Percentiles rank a stretch among this genome's conserved stretches.
phyloP scores from a whole-genome alignment of 2,888 invertebrate genomes.

The Gymnosoma rotundatum region DNA sequence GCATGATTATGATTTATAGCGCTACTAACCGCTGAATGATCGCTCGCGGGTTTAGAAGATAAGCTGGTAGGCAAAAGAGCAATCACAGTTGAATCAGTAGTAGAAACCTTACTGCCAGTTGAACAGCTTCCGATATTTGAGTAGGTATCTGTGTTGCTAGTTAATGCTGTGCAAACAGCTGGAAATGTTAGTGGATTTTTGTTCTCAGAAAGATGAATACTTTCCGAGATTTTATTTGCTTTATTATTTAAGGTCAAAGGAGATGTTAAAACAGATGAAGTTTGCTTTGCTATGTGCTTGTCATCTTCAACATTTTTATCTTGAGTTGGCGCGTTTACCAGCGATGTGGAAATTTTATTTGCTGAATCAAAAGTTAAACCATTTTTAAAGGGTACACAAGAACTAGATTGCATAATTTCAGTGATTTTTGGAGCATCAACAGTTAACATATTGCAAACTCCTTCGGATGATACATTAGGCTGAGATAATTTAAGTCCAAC shows the following conservation, averaged over 20 bases:
- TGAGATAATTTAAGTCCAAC: conserved; percentile 70
- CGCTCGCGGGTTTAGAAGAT: background rate
- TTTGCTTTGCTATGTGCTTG: background rate
- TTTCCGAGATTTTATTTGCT: background rate
- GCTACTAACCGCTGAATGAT: background rate
- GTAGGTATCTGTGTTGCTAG: background rate
- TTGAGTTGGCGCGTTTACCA: background rate
- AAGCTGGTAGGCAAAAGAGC: background rate
- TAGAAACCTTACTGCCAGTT: background rate
- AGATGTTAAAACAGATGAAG: conserved; percentile 1
- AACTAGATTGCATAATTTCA: background rate
- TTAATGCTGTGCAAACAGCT: background rate
- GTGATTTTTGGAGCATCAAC: conserved; percentile 4
- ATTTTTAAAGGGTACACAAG: conserved; percentile 28
- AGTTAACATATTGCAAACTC: background rate
- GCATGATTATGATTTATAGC: background rate
- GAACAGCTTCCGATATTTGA: background rate
- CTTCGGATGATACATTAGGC: conserved; percentile 20
- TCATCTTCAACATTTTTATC: background rate
- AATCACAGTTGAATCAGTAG: conserved; percentile 10
- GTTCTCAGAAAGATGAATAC: background rate
- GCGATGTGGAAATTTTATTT: background rate
- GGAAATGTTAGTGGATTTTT: background rate
- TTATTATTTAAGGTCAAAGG: background rate
- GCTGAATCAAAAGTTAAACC: conserved; percentile 30